phyloP scores from a whole-genome alignment of 2,113 vertebrate genomes.

The Engystomops pustulosus region DNA sequence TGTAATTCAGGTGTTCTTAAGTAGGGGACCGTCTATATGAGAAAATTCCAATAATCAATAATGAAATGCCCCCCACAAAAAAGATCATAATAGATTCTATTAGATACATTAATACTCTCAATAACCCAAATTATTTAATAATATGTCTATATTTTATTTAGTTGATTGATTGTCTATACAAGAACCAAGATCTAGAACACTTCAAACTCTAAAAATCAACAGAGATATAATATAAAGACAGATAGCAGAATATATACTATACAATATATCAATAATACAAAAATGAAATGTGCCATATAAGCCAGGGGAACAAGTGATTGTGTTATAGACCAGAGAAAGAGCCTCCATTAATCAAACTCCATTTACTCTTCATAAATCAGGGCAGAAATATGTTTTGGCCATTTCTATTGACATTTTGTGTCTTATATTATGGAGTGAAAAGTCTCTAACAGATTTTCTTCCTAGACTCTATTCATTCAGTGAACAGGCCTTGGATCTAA shows the following conservation, averaged over 20 bases:
- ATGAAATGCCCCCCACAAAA: no score
- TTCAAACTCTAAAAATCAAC: background rate
- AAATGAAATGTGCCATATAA: background rate
- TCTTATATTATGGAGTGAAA: constrained; percentile 31
- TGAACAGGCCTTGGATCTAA: constrained; percentile 33
- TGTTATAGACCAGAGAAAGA: background rate
- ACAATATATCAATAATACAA: constrained; percentile 27
- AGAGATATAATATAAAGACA: background rate
- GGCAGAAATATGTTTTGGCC: constrained; percentile 16
- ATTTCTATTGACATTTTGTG: constrained; percentile 35
- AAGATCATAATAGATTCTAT: no score
- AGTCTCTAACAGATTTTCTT: constrained; percentile 32
- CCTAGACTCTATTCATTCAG: constrained; percentile 24
- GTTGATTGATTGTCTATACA: background rate
- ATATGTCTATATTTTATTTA: background rate
- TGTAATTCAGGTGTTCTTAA: no score
- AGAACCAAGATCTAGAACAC: background rate
- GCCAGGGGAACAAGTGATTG: constrained; percentile 7
- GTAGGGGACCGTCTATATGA: no score
- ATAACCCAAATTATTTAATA: no score
- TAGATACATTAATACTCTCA: no score
- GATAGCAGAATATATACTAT: background rate
- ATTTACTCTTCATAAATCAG: constrained; percentile 33
- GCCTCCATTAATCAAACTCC: constrained; percentile 25
- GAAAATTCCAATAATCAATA: no score